Base-by-base conservation (phyloP, 2,888 invertebrate species). In the Rhodophaea formosa region DNA sequence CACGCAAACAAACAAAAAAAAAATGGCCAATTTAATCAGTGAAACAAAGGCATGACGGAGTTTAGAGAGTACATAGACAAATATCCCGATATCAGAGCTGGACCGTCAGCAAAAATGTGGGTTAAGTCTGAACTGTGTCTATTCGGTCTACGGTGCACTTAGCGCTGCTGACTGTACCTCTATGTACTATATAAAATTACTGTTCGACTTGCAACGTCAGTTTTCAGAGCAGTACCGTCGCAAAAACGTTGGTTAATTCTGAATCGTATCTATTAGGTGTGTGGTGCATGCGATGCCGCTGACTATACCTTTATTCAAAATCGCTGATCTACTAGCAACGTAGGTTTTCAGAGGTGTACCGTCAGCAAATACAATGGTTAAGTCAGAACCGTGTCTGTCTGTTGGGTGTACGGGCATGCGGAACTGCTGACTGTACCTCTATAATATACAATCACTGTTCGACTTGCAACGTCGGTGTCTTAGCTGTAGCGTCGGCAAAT, bases 71-170 rank as follows among this genome's bases (percentile, higher is more conserved):
- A n/a, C n/a, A n/a, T n/a, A n/a, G n/a, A n/a, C n/a, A n/a, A n/a
- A n/a, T n/a, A n/a, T n/a, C n/a, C n/a, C n/a, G n/a, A n/a, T n/a
- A n/a, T n/a, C n/a, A n/a, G n/a, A n/a, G n/a, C n/a, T n/a, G n/a
- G n/a, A n/a, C n/a, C n/a, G n/a, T n/a, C n/a, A n/a, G n/a, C n/a
- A n/a, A n/a, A n/a, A n/a, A n/a, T n/a, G n/a, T n/a, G n/a, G n/a
- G n/a, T n/a, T n/a, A 62, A 65, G 61, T 60, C 67, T 59, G 62
- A 58, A 35, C 8, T 7, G 59, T 63, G 65, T 70, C 68, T 68
- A 73, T 71, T 71, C 71, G 67, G 58, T 64, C 63, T 56, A 69
- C 66, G 67, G 65, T 66, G n/a, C n/a, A n/a, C n/a, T n/a, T n/a
- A n/a, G n/a, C 32, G 57, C 54, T 74, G 72, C 73, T 59, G 67